These are phyloP conservation scores for Nasonia vitripennis DNA, from an alignment of 1,140 invertebrate genomes.

Conservation along the genomic window DNA sequence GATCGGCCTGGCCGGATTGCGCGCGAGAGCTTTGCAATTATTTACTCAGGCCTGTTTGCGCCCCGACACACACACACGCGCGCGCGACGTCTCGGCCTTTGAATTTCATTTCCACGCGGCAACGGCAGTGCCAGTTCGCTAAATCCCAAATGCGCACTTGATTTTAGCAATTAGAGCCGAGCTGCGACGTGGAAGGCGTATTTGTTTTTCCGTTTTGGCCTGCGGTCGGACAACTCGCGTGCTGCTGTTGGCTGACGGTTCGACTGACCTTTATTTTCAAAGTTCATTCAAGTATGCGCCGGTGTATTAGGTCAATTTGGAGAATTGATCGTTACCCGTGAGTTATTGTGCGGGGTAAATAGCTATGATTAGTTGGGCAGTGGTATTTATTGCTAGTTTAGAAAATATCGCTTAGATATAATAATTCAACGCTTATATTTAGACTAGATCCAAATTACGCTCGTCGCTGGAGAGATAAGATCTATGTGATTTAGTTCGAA, in stretches of 20 bases:
- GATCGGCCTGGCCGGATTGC: slow-evolving; percentile 2
- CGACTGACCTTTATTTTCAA: neutral
- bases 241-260: neutral
- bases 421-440: neutral
- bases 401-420: neutral
- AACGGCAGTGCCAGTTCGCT: neutral
- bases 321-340: no score
- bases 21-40: slow-evolving; percentile 56
- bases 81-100: neutral
- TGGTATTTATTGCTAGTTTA: no score
- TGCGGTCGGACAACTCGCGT: neutral
- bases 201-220: neutral
- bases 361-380: no score
- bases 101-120: slow-evolving; percentile 8
- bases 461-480: neutral
- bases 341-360: no score
- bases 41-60: slow-evolving; percentile 46
- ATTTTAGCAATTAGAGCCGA: slow-evolving; percentile 24
- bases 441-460: neutral
- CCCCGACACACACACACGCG: neutral
- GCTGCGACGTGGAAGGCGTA: neutral
- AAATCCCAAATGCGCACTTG: slow-evolving; percentile 18
- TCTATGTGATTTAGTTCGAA: neutral
- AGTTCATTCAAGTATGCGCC: neutral
- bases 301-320: no score